phyloP scores from a whole-genome alignment of 2,888 invertebrate species.

The Molanna angustata region DNA sequence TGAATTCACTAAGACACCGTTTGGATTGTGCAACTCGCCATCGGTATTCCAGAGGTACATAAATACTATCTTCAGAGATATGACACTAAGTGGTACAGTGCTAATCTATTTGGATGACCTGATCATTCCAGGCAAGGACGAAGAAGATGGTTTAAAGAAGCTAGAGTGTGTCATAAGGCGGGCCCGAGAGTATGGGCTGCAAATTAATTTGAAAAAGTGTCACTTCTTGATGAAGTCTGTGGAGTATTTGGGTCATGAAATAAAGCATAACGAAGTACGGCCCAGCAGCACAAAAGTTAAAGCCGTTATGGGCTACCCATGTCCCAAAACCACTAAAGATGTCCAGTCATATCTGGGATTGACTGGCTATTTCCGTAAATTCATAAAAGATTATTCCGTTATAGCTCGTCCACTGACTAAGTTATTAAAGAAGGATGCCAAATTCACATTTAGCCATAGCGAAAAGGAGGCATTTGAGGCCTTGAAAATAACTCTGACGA shows the following conservation, averaged over 20 bases:
- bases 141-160: conserved; percentile 33
- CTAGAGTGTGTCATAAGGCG: conserved; percentile 35
- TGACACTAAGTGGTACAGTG: conserved; percentile 19
- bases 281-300: conserved; percentile 22
- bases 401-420: conserved; percentile 35
- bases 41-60: conserved; percentile 38
- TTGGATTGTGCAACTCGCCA: conserved; percentile 41
- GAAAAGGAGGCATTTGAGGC: conserved; percentile 5
- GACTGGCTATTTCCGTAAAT: conserved; percentile 36
- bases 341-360: conserved; percentile 35
- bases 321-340: conserved; percentile 34
- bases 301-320: conserved; percentile 32
- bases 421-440: conserved; percentile 33
- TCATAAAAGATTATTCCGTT: conserved; percentile 34
- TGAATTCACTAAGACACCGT: conserved; percentile 41
- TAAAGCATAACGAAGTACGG: conserved; percentile 17
- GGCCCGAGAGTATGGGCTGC: conserved; percentile 34
- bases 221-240: conserved; percentile 36
- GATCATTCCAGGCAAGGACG: conserved; percentile 31
- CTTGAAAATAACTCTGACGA: neutral
- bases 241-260: conserved; percentile 33
- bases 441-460: conserved; percentile 23
- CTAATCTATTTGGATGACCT: conserved; percentile 36
- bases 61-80: conserved; percentile 35
- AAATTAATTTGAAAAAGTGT: conserved; percentile 39